Base-by-base conservation (phyloP, 1,140 invertebrate species). In the Theocolax elegans region DNA sequence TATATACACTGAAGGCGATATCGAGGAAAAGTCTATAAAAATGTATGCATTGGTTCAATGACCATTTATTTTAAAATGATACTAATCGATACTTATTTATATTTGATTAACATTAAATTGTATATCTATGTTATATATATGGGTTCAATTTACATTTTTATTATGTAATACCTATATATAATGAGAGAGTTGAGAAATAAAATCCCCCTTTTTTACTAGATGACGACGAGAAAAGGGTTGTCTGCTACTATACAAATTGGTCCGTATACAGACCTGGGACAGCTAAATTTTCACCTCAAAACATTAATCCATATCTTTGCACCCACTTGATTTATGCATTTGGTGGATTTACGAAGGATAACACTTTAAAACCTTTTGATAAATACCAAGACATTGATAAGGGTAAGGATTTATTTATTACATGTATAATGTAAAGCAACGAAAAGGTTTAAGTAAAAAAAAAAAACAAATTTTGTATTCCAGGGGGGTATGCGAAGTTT, bases 201-300 rank as follows among this genome's bases (percentile, higher is more conserved):
- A 35, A 35, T 35, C 10, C 4, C 10, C 4, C 73, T 35, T 82
- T 82, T 60, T 31, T 0, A 23, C 6, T 74, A 88, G 87, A 81
- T 64, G 75, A 80, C 21, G 85, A 84, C 54, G 89, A 91, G 75
- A 89, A 91, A 46, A 89, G 91, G 66, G 90, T 97, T 62, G 94
- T 96, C 31, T 97, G 95, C 78, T 97, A 97, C 81, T 96, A 96
- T 85, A 95, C 94, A n/a, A 97, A 96, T 83, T 97, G 95, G 95
- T 95, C 94, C 69, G 93, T 96, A 3, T 97, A 96, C 80, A 87
- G 94, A 69, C 92, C 93, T 3, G 93, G 94, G 31, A 92, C 92
- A 2, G 94, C 94, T 1, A 95, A 96, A 83, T 97, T 97, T 83
- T 93, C 92, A 72, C 96, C 96, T 0, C 93, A 97, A 85, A 97